phyloP scores from a whole-genome alignment of 2,888 invertebrate species.

The Ormyrus nitidulus region DNA sequence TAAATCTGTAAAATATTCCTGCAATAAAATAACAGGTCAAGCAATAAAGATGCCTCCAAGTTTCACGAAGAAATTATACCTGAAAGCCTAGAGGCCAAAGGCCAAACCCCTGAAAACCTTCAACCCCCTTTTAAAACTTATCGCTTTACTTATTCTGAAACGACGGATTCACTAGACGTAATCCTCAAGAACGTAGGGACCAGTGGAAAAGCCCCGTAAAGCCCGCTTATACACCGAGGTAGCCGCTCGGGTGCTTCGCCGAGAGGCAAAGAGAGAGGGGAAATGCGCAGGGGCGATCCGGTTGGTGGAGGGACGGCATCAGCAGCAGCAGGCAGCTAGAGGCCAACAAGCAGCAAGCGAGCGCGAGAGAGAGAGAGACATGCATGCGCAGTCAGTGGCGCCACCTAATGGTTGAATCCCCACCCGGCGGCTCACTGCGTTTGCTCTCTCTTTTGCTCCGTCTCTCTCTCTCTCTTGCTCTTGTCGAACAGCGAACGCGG shows the following conservation, averaged over 20 bases:
- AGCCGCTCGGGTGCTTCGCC: neutral
- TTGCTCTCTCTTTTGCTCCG: neutral
- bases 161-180: too few species aligned
- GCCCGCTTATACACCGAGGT: neutral
- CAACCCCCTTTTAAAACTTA: too few species aligned
- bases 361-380: conserved; percentile 41
- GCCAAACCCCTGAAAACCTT: too few species aligned
- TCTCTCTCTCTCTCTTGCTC: too few species aligned
- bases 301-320: neutral
- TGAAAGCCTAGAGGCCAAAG: too few species aligned
- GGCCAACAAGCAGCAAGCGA: conserved; percentile 26
- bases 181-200: too few species aligned
- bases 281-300: conserved; percentile 19
- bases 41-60: too few species aligned
- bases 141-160: too few species aligned
- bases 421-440: conserved; percentile 50
- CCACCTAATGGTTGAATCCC: conserved; percentile 56
- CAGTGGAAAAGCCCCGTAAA: neutral
- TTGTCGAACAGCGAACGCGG: neutral
- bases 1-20: too few species aligned
- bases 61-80: too few species aligned
- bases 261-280: conserved; percentile 6
- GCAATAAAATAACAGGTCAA: too few species aligned
- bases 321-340: conserved; percentile 4
- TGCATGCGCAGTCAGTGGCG: conserved; percentile 37